phyloP scores from a whole-genome alignment of 2,797 vertebrate species.

The Sebastes steindachneri region DNA sequence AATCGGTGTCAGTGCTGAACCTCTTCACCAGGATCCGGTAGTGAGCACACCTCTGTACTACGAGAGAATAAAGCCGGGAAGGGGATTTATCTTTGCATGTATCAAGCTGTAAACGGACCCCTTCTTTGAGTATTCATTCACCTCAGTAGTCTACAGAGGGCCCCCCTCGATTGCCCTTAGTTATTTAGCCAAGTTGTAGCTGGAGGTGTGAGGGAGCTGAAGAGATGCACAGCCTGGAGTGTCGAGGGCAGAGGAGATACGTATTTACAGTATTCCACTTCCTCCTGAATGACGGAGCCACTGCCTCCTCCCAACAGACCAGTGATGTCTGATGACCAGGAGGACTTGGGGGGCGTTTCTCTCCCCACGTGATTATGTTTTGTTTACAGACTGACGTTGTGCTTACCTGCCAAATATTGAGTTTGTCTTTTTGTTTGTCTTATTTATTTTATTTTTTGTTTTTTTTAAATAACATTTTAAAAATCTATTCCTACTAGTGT shows the following conservation, averaged over 20 bases:
- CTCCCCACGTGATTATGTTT: conserved; percentile 46
- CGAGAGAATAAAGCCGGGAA: conserved; percentile 15
- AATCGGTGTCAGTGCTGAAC: conserved; percentile 93
- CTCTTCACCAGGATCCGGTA: conserved; percentile 96
- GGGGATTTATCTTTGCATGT: conserved; percentile 45
- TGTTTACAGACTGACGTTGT: conserved; percentile 76
- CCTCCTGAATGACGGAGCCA: conserved; percentile 35
- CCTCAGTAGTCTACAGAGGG: conserved; percentile 45
- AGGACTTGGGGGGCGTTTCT: not conserved
- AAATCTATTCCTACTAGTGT: conserved; percentile 36
- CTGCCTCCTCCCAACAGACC: conserved; percentile 43
- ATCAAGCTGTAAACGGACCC: conserved; percentile 16
- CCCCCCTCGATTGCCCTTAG: conserved; percentile 31
- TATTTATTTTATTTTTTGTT: conserved; percentile 70
- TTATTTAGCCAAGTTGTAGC: conserved; percentile 53
- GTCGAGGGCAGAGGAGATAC: conserved; percentile 20
- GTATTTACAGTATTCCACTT: conserved; percentile 45
- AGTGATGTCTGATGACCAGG: conserved; percentile 28
- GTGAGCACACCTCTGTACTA: conserved; percentile 37
- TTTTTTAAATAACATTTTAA: conserved; percentile 17
- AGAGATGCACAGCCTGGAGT: conserved; percentile 5
- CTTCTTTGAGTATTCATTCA: conserved; percentile 50
- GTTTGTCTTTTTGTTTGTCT: conserved; percentile 69
- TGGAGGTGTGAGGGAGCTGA: conserved; percentile 25
- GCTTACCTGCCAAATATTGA: conserved; percentile 79